Evolutionary conservation across 2,888 invertebrate genomes (phyloP).

Genomic region (Mythimna loreyi): DNA sequence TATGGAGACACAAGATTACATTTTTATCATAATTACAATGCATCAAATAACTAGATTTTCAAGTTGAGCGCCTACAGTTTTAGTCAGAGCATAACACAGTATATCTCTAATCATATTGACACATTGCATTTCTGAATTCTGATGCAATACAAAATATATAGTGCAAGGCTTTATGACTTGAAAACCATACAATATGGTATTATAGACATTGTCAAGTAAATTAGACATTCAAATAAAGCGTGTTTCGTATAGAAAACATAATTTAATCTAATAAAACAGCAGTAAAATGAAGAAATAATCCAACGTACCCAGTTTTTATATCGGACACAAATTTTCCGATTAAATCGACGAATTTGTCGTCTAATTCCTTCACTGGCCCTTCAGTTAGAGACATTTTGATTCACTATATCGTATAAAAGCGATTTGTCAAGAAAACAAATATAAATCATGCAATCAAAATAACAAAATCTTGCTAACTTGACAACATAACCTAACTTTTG

Average conservation of each 20-base stretch:
- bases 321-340: slow-evolving; percentile 82
- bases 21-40: not conserved
- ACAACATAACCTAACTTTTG: slow-evolving; percentile 54
- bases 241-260: not conserved
- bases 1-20: not conserved
- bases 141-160: slow-evolving; percentile 39
- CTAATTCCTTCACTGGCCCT: slow-evolving; percentile 70
- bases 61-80: not conserved
- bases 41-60: not conserved
- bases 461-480: slow-evolving; percentile 23
- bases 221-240: not conserved
- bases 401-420: slow-evolving; percentile 1
- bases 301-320: slow-evolving; percentile 76
- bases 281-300: slow-evolving; percentile 20
- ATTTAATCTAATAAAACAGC: not conserved
- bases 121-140: slow-evolving; percentile 41
- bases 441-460: slow-evolving; percentile 5
- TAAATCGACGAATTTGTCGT: slow-evolving; percentile 76
- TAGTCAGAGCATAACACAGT: not conserved
- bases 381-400: slow-evolving; percentile 70
- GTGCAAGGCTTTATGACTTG: not conserved
- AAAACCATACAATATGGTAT: not conserved
- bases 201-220: not conserved
- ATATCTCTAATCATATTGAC: slow-evolving; percentile 6
- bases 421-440: slow-evolving; percentile 6